Base-by-base conservation (phyloP, 2,113 vertebrate genomes). In the Neogobius melanostomus region DNA sequence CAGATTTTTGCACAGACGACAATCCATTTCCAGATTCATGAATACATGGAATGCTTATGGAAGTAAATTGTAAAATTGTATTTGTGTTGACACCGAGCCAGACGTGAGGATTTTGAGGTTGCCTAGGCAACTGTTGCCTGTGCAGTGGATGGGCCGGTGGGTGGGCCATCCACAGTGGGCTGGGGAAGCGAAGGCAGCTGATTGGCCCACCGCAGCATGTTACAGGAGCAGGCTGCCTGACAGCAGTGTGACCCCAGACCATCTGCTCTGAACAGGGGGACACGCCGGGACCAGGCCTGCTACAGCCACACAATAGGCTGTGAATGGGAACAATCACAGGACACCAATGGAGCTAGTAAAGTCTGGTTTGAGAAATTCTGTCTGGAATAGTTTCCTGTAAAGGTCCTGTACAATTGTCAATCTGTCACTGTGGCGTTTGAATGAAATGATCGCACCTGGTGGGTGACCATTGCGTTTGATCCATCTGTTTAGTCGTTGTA, bases 101-200 rank as follows among this genome's bases (percentile, higher is more conserved):
- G 83, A 68, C 84, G 43, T 57, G 14, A 89, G 77, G 80, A 88
- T 79, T 88, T 89, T 88, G 78, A 66, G 83, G 93, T 94, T 93
- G 88, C 93, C 92, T 88, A 81, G 92, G 93, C 90, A 93, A 94
- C 93, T 87, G 88, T 88, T 91, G 87, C 82, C 88, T 86, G 77
- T 85, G 83, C 80, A 54, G 72, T 82, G 60, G 85, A 83, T 67
- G 77, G 81, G 79, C 69, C 71, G 80, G 90, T 91, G 84, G 89
- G 87, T 68, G 85, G 80, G 83, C 80, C 28, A 36, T 36, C 28
- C 28, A 36, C 28, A 86, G 88, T 89, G 88, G 87, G 87, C 72
- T 67, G 87, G 75, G 82, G 74, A 77, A 84, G 82, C 64, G 79
- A 88, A 88, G 87, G 88, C 79, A 77, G 90, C 66, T 64, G 75